Conservation (phyloP, 2,888 invertebrate genomes). For the Rhynchonema sp. region DNA sequence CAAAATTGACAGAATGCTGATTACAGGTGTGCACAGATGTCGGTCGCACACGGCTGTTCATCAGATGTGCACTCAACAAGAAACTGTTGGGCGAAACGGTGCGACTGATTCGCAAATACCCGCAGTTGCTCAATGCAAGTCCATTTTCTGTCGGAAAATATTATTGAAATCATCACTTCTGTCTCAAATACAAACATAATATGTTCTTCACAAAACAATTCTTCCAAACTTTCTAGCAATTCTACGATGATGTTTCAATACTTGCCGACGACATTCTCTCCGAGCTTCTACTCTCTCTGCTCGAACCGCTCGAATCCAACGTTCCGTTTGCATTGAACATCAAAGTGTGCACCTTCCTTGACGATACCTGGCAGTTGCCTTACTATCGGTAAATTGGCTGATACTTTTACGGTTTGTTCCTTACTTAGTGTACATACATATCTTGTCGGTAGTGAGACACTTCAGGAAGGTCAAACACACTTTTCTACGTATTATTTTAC, state of each 20-base stretch:
- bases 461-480: no score
- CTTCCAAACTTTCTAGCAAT: conserved; percentile 5
- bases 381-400: conserved; percentile 14
- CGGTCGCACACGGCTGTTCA: neutral
- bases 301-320: conserved; percentile 32
- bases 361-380: conserved; percentile 44
- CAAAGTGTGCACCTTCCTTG: conserved; percentile 43
- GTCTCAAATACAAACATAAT: no score
- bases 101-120: neutral
- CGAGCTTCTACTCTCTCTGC: conserved; percentile 41
- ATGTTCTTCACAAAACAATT: no score
- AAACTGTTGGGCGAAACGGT: neutral
- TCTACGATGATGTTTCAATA: conserved; percentile 29
- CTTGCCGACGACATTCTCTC: conserved; percentile 45
- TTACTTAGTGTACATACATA: neutral
- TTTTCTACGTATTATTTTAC: no score
- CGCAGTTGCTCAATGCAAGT: neutral
- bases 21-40: neutral
- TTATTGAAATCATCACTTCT: no score
- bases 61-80: neutral
- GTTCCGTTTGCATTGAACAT: conserved; percentile 19
- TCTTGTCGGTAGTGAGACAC: neutral
- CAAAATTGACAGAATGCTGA: no score
- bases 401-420: neutral
- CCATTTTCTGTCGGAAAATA: no score